A percentile compares a stretch with the other conserved stretches of the same genome.
Evolutionary conservation across 2,888 invertebrate species (phyloP).

Genomic region (Sceliomorpha sp.): DNA sequence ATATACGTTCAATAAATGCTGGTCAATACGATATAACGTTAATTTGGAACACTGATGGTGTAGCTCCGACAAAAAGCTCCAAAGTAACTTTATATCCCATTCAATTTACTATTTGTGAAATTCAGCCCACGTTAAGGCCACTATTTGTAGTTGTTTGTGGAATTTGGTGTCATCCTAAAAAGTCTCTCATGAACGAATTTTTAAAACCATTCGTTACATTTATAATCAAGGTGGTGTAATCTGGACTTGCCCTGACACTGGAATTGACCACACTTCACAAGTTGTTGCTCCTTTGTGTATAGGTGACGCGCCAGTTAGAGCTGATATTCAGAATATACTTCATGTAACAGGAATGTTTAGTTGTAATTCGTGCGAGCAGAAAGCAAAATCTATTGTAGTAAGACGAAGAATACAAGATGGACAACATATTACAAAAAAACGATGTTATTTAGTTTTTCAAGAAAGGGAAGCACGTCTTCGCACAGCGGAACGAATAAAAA

Average conservation of each 20-base stretch:
- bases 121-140: conserved; percentile 23
- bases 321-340: conserved; percentile 20
- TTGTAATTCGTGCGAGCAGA: conserved; percentile 28
- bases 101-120: conserved; percentile 34
- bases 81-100: conserved; percentile 35
- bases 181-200: conserved; percentile 14
- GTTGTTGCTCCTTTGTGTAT: conserved; percentile 15
- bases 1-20: conserved; percentile 5
- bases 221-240: conserved; percentile 7
- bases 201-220: conserved; percentile 14
- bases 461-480: conserved; percentile 31
- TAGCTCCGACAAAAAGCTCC: conserved; percentile 25
- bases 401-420: conserved; percentile 1
- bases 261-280: conserved; percentile 8
- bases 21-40: conserved; percentile 36
- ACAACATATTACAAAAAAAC: neutral
- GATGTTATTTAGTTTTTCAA: conserved; percentile 20
- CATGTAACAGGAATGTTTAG: conserved; percentile 10
- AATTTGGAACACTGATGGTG: conserved; percentile 42
- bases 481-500: conserved; percentile 32
- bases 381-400: neutral
- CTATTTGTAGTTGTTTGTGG: conserved; percentile 23
- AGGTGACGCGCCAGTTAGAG: conserved; percentile 17
- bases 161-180: conserved; percentile 19
- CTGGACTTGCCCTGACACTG: conserved; percentile 11